Evolutionary conservation across 2,888 invertebrate species (phyloP).

Genomic region (Sturmia bella): DNA sequence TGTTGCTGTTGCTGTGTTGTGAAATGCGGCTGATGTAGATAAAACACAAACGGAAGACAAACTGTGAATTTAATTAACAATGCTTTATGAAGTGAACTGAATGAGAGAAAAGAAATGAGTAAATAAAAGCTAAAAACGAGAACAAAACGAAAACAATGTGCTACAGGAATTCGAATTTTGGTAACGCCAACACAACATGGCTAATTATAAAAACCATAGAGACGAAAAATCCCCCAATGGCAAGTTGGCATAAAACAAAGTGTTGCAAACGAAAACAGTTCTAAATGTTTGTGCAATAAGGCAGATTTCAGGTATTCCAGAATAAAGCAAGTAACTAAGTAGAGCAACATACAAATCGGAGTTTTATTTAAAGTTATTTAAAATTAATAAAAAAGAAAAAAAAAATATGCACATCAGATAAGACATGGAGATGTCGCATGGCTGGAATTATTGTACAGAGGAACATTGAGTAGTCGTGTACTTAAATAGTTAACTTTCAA

Average conservation of each 20-base stretch:
- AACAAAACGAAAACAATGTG: not conserved
- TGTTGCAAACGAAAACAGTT: too few relatives aligned
- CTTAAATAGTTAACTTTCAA: too few relatives aligned
- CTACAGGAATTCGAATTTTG: slow-evolving; percentile 28
- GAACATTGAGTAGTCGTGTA: too few relatives aligned
- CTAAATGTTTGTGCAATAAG: too few relatives aligned
- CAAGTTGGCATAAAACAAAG: not conserved
- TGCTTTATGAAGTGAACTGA: slow-evolving; percentile 48
- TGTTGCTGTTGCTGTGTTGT: slow-evolving; percentile 1
- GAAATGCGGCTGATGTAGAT: slow-evolving; percentile 51
- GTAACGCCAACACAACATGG: slow-evolving; percentile 21
- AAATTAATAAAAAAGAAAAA: too few relatives aligned
- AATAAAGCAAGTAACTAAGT: too few relatives aligned
- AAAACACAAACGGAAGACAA: slow-evolving; percentile 45
- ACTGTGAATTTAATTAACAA: slow-evolving; percentile 67
- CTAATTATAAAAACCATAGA: slow-evolving; percentile 44
- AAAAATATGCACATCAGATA: too few relatives aligned
- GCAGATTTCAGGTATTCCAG: too few relatives aligned
- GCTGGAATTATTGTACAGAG: too few relatives aligned
- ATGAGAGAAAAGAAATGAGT: slow-evolving; percentile 12
- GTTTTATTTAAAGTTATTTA: too few relatives aligned
- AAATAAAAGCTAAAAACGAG: not conserved
- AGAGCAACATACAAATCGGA: too few relatives aligned
- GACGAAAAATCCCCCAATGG: not conserved
- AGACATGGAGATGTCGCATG: too few relatives aligned